Evolutionary conservation across 2,113 vertebrate genomes (phyloP).

Genomic region (Leptobrachium ailaonicum): DNA sequence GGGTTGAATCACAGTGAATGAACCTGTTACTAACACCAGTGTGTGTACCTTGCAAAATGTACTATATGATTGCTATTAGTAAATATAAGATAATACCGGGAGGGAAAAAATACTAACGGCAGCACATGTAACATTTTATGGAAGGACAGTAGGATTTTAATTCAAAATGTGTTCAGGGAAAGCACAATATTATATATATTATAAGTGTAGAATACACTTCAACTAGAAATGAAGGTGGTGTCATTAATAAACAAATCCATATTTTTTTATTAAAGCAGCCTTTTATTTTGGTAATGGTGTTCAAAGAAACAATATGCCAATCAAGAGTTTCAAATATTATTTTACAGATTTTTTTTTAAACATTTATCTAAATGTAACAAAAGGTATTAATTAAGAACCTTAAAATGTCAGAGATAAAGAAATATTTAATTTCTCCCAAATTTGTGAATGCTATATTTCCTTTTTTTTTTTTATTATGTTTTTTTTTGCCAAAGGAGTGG

Average conservation of each 20-base stretch:
- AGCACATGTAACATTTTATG: background rate
- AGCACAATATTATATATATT: too few relatives aligned
- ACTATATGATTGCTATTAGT: background rate
- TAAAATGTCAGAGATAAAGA: conserved; percentile 34
- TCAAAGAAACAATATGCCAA: conserved; percentile 68
- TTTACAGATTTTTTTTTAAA: conserved; percentile 58
- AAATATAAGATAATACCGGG: background rate
- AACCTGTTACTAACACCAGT: conserved; percentile 70
- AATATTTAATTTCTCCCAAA: conserved; percentile 47
- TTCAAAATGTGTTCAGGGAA: too few relatives aligned
- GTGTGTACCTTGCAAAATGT: conserved; percentile 13
- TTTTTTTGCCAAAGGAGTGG: background rate
- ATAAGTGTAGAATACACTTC: too few relatives aligned
- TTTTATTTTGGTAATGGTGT: conserved; percentile 59
- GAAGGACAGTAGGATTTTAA: too few relatives aligned
- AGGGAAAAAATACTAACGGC: too few relatives aligned
- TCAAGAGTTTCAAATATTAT: conserved; percentile 58
- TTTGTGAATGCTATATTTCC: conserved; percentile 60
- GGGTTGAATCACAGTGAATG: conserved; percentile 62
- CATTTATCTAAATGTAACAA: conserved; percentile 65
- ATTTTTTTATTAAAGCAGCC: conserved; percentile 70
- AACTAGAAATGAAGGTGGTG: too few relatives aligned
- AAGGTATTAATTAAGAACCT: conserved; percentile 55
- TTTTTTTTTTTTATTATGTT: too few relatives aligned
- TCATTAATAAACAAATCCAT: too few relatives aligned